These are phyloP conservation scores for Smutsia gigantea DNA, from an alignment of 2,797 vertebrate genomes.

Conservation along the genomic window DNA sequence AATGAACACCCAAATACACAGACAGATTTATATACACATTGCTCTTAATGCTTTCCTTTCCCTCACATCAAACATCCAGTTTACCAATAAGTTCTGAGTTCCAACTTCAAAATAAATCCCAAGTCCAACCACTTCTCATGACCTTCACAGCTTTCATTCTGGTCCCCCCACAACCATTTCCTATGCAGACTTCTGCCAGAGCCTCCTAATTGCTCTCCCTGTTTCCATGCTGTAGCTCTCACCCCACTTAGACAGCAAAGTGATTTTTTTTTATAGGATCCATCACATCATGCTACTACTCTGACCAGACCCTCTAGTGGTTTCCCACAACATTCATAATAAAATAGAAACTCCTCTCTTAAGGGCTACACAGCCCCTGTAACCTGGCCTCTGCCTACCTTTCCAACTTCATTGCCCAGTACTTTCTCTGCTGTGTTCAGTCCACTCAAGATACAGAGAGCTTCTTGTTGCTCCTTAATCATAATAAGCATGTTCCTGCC, in stretches of 20 bases:
- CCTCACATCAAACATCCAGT: neutral
- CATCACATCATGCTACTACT: neutral
- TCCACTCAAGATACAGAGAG: no score
- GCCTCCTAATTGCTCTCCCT: neutral
- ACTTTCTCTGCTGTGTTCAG: neutral
- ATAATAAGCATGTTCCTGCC: neutral
- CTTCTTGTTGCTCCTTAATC: neutral
- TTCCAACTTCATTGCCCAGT: neutral
- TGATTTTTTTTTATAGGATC: neutral
- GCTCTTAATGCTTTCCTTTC: neutral
- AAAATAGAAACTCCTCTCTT: neutral
- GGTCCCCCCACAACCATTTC: neutral
- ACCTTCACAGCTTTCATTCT: neutral
- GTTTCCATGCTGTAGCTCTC: neutral
- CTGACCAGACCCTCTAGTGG: neutral
- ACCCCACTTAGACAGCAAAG: neutral
- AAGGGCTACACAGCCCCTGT: neutral
- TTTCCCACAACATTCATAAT: neutral
- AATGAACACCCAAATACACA: neutral
- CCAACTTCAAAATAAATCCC: neutral
- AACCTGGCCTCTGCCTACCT: neutral
- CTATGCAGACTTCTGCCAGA: neutral
- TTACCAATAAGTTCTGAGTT: neutral
- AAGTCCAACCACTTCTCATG: neutral
- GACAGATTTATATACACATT: rapidly evolving